A percentile compares a stretch with the other conserved stretches of the same genome.
phyloP scores from a whole-genome alignment of 2,888 invertebrate species.

The Celastrina argiolus region DNA sequence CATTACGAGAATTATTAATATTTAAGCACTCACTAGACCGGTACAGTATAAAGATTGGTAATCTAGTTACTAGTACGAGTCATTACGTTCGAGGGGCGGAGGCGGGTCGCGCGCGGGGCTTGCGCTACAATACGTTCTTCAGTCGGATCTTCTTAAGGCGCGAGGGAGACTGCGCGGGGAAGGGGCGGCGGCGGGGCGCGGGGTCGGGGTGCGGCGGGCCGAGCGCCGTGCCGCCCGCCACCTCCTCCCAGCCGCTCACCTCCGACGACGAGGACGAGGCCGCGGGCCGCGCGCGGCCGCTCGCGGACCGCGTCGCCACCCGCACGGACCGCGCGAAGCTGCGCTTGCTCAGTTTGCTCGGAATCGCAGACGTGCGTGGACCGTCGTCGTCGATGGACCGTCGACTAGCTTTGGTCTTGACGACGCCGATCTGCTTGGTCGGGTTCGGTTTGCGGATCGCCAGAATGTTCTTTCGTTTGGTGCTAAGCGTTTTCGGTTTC shows the following conservation, averaged over 20 bases:
- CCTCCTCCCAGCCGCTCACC: slow-evolving; percentile 56
- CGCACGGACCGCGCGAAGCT: slow-evolving; percentile 50
- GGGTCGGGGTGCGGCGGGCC: slow-evolving; percentile 34
- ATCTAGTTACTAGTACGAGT: background rate
- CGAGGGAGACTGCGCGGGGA: slow-evolving; percentile 50
- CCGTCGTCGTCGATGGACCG: slow-evolving; percentile 59
- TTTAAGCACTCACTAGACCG: background rate
- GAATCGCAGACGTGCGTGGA: slow-evolving; percentile 44
- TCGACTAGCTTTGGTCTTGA: slow-evolving; percentile 50
- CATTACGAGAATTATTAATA: background rate
- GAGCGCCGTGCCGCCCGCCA: slow-evolving; percentile 47
- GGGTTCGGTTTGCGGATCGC: slow-evolving; percentile 65
- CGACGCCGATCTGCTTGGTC: slow-evolving; percentile 53
- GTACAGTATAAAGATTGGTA: background rate
- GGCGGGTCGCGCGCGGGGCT: slow-evolving; percentile 46
- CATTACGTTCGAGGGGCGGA: slow-evolving; percentile 26
- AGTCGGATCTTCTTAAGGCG: slow-evolving; percentile 68
- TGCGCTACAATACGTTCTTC: slow-evolving; percentile 62
- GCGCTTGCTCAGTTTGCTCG: slow-evolving; percentile 54
- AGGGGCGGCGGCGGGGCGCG: slow-evolving; percentile 49
- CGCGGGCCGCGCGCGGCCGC: slow-evolving; percentile 44
- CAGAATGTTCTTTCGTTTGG: slow-evolving; percentile 62
- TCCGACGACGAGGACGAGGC: slow-evolving; percentile 61
- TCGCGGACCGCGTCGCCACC: slow-evolving; percentile 31
- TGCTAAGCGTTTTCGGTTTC: slow-evolving; percentile 56